phyloP scores from a whole-genome alignment of 64 coral and sea anemone species.

The Astreopora myriophthalma region DNA sequence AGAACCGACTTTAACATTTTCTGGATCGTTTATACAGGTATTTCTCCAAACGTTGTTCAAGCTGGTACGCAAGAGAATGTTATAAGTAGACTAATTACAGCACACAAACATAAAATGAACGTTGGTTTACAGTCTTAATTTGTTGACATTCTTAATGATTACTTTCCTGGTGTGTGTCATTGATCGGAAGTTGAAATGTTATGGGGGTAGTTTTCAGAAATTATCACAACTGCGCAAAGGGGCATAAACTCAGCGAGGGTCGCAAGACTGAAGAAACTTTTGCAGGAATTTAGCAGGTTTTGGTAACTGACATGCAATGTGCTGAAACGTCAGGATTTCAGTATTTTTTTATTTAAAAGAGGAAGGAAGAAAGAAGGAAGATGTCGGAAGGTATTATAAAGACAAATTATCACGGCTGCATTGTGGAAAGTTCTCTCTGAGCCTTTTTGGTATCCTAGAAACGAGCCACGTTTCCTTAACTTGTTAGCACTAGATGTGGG shows the following conservation, averaged over 20 bases:
- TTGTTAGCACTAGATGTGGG: background rate
- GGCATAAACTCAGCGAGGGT: background rate
- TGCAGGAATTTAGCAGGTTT: background rate
- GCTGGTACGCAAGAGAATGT: background rate
- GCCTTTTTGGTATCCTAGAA: slow-evolving; percentile 10
- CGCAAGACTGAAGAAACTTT: background rate
- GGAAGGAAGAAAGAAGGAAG: background rate
- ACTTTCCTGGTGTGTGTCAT: background rate
- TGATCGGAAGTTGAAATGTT: background rate
- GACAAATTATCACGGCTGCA: background rate
- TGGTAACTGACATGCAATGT: background rate
- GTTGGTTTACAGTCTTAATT: slow-evolving; percentile 29
- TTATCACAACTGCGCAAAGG: background rate
- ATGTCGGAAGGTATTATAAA: background rate
- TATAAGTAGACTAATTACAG: background rate
- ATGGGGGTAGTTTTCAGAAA: background rate
- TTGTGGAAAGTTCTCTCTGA: background rate
- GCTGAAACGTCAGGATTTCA: background rate
- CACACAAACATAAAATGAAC: background rate
- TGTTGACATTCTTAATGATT: slow-evolving; percentile 47
- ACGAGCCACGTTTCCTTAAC: background rate
- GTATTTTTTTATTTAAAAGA: background rate
- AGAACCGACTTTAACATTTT: too few species aligned
- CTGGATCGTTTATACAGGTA: too few species aligned
- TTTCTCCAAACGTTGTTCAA: background rate